Base-by-base conservation (phyloP, 2,797 vertebrate species). In the Ispidina lecontei region DNA sequence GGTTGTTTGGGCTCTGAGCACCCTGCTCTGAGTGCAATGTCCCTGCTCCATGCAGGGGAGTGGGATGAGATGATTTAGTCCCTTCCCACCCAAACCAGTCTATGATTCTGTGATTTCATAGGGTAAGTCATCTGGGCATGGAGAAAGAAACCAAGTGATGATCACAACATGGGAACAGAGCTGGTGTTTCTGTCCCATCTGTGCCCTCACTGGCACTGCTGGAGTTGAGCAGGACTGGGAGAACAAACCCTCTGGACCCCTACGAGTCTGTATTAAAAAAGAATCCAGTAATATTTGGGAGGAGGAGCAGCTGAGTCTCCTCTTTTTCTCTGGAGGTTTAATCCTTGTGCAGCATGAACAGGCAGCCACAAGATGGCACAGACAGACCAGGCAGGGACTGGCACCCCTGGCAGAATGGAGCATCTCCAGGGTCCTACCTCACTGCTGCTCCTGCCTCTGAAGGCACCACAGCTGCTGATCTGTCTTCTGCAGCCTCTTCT, bases 331-430 rank as follows among this genome's bases (percentile, higher is more conserved):
- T 2, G 4, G 26, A n/a, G 67, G 11, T 49, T 64, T 7, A 54
- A 14, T n/a, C 14, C 16, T 19, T 4, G 29, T 68, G 90, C 73
- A 64, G 65, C 22, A 6, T 3, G 7, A 55, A 0, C 56, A n/a
- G 52, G 31, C 64, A 82, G 82, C 93, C 94, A 54, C 78, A 10
- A 93, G 95, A 91, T 89, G 95, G 94, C 94, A 60, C 37, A 43
- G 58, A 12, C 33, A 70, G 69, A 52, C 49, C 68, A 58, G 79
- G 81, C 51, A 59, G 14, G n/a, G 29, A 1, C 20, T 12, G 6
- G 5, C 33, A 22, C 2, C 39, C 26, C 43, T 25, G 39, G 4
- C 2, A 22, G 44, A 3, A 10, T 1, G 35, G 52, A 78, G 35
- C 46, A 25, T 43, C 52, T 46, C 49, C 70, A 18, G 10, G 10